Conservation (phyloP, 2,113 vertebrate species). For the Peromyscus maniculatus region DNA sequence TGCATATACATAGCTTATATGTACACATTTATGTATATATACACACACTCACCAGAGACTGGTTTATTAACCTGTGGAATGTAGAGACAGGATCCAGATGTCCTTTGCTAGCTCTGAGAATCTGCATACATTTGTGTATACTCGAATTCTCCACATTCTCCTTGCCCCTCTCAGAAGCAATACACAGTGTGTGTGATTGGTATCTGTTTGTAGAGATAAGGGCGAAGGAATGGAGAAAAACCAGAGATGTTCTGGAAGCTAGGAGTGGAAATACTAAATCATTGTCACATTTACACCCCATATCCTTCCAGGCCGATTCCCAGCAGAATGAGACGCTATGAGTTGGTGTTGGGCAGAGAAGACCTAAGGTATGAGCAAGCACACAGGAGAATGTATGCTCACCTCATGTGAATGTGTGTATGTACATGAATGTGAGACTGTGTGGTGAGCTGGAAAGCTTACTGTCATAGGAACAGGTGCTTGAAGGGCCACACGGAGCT, state of each 20-base stretch:
- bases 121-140: background rate
- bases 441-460: background rate
- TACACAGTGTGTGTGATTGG: background rate
- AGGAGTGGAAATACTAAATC: conserved; percentile 31
- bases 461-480: background rate
- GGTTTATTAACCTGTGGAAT: background rate
- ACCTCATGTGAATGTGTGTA: background rate
- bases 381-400: background rate
- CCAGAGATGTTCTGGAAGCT: background rate
- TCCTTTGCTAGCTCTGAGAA: background rate
- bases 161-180: background rate
- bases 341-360: background rate
- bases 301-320: background rate
- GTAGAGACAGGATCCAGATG: background rate
- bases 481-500: background rate
- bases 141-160: conserved; percentile 1
- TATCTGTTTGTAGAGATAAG: conserved; percentile 30
- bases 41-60: background rate
- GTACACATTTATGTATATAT: background rate
- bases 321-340: background rate
- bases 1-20: background rate
- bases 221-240: conserved; percentile 46
- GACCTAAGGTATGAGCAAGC: background rate
- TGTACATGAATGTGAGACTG: background rate
- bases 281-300: background rate